Base-by-base conservation (phyloP, 2,797 vertebrate species). In the Eulemur mongoz region DNA sequence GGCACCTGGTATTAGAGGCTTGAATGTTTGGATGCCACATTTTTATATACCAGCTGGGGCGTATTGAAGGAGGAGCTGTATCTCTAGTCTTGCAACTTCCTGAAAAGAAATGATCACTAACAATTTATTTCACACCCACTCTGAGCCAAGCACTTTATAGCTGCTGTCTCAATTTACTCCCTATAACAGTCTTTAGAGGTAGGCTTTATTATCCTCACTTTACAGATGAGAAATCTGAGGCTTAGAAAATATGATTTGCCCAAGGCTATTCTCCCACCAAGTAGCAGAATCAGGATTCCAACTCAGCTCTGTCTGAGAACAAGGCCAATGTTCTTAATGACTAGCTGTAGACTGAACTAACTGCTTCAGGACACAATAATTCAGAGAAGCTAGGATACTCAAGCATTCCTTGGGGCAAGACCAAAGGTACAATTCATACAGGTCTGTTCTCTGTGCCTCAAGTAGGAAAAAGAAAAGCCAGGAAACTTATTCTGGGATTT, bases 221-320 rank as follows among this genome's bases (percentile, higher is more conserved):
- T 20, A 54, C 13, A 91, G 45, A 45, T 38, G 40, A 70, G 48
- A 48, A 70, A 30, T 63, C 10, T 7, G 8, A 91, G 17, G 23
- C 25, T 78, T 91, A 93, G 92, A 67, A 87, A 93, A 88, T 30
- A 61, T 12, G 14, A 70, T 88, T 89, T 96, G 17, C 75, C 54
- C 76, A 69, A 94, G 80, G 38, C 22, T 54, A 45, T 30, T 89
- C 72, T 86, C 50, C 67, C 43, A 50, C 45, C 69, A 40, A 54
- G n/a, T 52, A 69, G 43, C 7, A 87, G 69, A 96, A 90, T 81
- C 27, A 8, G 61, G 67, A 88, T 85, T 83, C 63, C 35, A 81
- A 13, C 40, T 43, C 18, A 35, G 15, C 38, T 75, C 32, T 72
- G 72, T 73, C 35, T 65, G 72, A 59, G 76, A 88, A 59, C 35